Conservation (phyloP, 1,140 invertebrate species). For the Aporrectodea caliginosa region DNA sequence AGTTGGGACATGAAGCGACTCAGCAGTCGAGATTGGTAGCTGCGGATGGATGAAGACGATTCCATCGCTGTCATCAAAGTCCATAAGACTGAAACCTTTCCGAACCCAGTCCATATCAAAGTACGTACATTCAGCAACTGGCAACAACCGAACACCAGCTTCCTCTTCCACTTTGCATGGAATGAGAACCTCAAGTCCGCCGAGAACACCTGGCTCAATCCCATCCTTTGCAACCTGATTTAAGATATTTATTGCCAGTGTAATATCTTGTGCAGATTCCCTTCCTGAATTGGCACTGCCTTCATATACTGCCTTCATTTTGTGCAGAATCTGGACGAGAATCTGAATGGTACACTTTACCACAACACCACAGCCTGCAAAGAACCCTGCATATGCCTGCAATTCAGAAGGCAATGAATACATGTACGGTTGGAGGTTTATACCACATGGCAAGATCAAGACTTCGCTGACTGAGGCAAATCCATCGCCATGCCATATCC, state of each 20-base stretch:
- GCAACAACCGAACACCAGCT: background rate
- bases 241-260: constrained; percentile 2
- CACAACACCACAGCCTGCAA: constrained; percentile 17
- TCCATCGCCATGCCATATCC: constrained; percentile 35
- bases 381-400: constrained; percentile 16
- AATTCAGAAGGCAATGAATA: constrained; percentile 31
- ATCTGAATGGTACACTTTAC: constrained; percentile 12
- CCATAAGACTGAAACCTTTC: constrained; percentile 18
- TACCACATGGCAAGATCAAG: constrained; percentile 8
- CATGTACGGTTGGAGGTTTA: constrained; percentile 34
- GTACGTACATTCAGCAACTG: constrained; percentile 35
- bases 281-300: constrained; percentile 17
- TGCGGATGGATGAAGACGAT: background rate
- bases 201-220: constrained; percentile 10
- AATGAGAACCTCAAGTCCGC: constrained; percentile 5
- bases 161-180: background rate
- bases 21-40: background rate
- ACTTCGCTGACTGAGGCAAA: constrained; percentile 27
- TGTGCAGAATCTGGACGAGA: constrained; percentile 15
- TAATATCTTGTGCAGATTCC: background rate
- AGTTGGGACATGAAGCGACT: constrained; percentile 7
- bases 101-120: constrained; percentile 36
- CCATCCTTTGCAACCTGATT: background rate
- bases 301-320: constrained; percentile 10
- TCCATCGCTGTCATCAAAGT: constrained; percentile 32